phyloP scores from a whole-genome alignment of 1,140 invertebrate species.

The Magallana ariakensis region DNA sequence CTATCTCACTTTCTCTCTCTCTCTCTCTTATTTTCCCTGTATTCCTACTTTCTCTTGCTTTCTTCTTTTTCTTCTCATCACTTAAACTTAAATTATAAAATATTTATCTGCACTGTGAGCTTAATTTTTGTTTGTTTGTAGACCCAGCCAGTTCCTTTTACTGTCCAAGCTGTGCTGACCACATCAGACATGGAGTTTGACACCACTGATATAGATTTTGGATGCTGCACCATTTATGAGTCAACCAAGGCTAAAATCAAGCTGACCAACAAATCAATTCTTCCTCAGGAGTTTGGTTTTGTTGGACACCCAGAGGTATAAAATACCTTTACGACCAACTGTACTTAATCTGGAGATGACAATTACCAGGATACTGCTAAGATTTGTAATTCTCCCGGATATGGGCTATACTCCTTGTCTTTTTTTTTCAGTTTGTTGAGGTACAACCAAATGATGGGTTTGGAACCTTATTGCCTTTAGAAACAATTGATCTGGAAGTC shows the following conservation, averaged over 20 bases:
- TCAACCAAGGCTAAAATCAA: slow-evolving; percentile 72
- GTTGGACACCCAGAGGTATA: slow-evolving; percentile 77
- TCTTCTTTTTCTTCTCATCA: no score
- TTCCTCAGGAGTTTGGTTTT: slow-evolving; percentile 79
- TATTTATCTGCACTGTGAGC: no score
- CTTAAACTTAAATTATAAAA: no score
- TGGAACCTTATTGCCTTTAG: slow-evolving; percentile 78
- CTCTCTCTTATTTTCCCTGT: no score
- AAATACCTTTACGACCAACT: background rate
- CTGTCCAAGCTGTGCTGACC: slow-evolving; percentile 78
- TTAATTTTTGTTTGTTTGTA: slow-evolving; percentile 39
- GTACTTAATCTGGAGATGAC: background rate
- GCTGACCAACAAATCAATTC: slow-evolving; percentile 78
- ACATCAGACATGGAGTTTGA: slow-evolving; percentile 78
- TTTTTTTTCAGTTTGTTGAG: slow-evolving; percentile 76
- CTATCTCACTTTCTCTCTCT: no score
- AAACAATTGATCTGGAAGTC: slow-evolving; percentile 78
- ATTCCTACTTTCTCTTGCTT: no score
- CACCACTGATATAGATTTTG: slow-evolving; percentile 77
- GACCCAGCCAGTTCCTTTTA: slow-evolving; percentile 77
- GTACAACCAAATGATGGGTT: slow-evolving; percentile 80
- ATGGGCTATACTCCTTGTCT: background rate
- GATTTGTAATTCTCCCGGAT: background rate
- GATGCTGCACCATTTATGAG: slow-evolving; percentile 78
- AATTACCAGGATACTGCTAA: no score